Conservation (phyloP, 2,113 vertebrate genomes). For the Leptobrachium leishanense region DNA sequence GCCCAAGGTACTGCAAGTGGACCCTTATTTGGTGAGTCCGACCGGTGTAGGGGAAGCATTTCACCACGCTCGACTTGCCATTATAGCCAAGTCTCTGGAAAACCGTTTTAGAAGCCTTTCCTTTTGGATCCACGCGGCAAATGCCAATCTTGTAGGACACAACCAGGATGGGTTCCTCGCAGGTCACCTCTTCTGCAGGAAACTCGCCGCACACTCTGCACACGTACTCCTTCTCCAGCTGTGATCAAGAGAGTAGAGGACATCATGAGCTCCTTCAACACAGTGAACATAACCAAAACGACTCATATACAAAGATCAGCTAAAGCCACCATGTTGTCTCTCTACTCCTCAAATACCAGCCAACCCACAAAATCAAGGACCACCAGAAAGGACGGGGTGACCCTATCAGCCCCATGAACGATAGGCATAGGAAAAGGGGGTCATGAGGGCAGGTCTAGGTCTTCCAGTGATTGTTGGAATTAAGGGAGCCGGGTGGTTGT, state of each 20-base stretch:
- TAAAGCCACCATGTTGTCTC: too few relatives aligned
- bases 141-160: constrained; percentile 94
- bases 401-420: too few relatives aligned
- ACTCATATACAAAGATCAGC: too few relatives aligned
- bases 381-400: too few relatives aligned
- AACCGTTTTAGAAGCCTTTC: constrained; percentile 83
- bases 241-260: constrained; percentile 15
- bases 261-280: constrained; percentile 15
- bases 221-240: constrained; percentile 95
- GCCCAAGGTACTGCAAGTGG: constrained; percentile 91
- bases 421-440: too few relatives aligned
- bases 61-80: constrained; percentile 83
- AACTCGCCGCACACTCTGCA: constrained; percentile 92
- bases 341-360: too few relatives aligned
- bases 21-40: constrained; percentile 97
- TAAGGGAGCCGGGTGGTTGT: too few relatives aligned
- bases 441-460: too few relatives aligned
- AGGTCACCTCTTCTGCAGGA: constrained; percentile 75
- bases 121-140: constrained; percentile 86
- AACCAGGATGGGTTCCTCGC: constrained; percentile 90
- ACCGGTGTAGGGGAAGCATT: constrained; percentile 83
- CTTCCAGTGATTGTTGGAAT: too few relatives aligned
- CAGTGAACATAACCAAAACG: too few relatives aligned
- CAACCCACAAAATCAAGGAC: too few relatives aligned
- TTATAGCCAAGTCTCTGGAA: constrained; percentile 91